phyloP scores from a whole-genome alignment of 2,888 invertebrate genomes.

The Xestia ashworthii region DNA sequence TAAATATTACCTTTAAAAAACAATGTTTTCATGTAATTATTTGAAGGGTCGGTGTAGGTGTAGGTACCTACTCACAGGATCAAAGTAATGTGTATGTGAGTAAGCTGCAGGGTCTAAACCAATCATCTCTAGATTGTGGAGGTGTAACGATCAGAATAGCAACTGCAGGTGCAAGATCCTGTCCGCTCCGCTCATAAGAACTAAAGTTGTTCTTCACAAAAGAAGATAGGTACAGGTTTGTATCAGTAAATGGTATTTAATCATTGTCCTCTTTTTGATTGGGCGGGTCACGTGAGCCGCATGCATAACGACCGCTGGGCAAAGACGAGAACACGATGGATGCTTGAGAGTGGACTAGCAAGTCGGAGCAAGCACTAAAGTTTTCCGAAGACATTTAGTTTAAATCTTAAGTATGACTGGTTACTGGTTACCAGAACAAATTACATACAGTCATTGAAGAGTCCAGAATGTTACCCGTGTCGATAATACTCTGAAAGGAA shows the following conservation, averaged over 20 bases:
- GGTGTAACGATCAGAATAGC: background rate
- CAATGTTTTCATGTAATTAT: background rate
- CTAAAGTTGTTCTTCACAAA: background rate
- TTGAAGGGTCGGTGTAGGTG: background rate
- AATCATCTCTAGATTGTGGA: background rate
- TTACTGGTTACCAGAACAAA: too few species aligned
- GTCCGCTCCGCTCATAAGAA: background rate
- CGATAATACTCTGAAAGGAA: slow-evolving; percentile 19
- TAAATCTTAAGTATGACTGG: too few species aligned
- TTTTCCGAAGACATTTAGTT: too few species aligned
- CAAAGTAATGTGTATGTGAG: background rate
- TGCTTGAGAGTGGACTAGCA: too few species aligned
- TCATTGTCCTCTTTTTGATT: background rate
- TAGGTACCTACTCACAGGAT: slow-evolving; percentile 1
- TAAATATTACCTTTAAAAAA: background rate
- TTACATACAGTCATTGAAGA: too few species aligned
- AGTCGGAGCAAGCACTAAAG: too few species aligned
- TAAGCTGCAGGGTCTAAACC: background rate
- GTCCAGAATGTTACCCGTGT: slow-evolving; percentile 25
- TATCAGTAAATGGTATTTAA: background rate
- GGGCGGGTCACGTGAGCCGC: too few species aligned
- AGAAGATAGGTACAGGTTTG: background rate
- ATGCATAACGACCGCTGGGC: too few species aligned
- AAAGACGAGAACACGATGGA: too few species aligned
- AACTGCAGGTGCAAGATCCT: background rate